Evolutionary conservation across 2,888 invertebrate species (phyloP).

Genomic region (Clostera curtula): DNA sequence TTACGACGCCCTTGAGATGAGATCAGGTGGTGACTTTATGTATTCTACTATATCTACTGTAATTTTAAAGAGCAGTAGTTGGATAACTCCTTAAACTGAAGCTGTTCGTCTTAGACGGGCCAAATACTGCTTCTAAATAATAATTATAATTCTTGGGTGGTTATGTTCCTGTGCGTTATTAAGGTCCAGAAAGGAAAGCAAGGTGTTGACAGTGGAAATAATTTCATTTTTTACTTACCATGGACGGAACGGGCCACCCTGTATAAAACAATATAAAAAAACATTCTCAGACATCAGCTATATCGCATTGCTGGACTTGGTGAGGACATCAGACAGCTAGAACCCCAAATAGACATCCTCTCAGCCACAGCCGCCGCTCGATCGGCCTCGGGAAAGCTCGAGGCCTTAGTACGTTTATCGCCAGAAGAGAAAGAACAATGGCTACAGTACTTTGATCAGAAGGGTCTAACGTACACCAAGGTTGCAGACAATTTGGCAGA

Average conservation of each 20-base stretch:
- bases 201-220: too few species aligned
- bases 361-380: constrained; percentile 38
- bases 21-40: too few species aligned
- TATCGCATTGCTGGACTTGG: constrained; percentile 44
- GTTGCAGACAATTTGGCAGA: constrained; percentile 52
- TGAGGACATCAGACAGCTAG: constrained; percentile 35
- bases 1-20: too few species aligned
- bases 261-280: not conserved
- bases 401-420: constrained; percentile 46
- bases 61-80: too few species aligned
- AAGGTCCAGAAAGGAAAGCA: too few species aligned
- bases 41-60: too few species aligned
- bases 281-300: constrained; percentile 44
- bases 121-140: too few species aligned
- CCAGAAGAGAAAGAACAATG: constrained; percentile 48
- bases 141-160: not conserved
- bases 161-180: too few species aligned
- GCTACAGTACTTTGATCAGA: constrained; percentile 44
- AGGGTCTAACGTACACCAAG: constrained; percentile 37
- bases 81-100: too few species aligned
- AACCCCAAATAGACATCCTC: constrained; percentile 43
- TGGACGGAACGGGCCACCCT: too few species aligned
- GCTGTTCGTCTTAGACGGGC: too few species aligned
- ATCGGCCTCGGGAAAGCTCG: constrained; percentile 38
- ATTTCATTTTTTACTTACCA: too few species aligned